Conservation (phyloP, 92 coral and sea anemone species). For the Montipora capitata region DNA sequence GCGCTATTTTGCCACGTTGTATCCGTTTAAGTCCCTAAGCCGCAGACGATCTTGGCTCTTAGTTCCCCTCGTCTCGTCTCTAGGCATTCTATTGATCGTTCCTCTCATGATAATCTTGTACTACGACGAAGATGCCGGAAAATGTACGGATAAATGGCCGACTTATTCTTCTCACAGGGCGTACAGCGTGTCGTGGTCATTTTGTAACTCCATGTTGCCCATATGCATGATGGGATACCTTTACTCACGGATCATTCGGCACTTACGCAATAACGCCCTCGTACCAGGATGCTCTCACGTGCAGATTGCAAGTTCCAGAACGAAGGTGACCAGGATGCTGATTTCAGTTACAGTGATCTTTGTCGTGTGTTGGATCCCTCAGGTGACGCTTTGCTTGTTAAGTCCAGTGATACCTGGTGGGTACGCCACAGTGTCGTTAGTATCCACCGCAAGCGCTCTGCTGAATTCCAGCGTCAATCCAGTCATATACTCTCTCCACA, state of each 20-base stretch:
- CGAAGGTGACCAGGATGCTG: constrained; percentile 43
- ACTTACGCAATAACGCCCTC: constrained; percentile 6
- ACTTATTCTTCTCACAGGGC: neutral
- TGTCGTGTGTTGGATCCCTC: constrained; percentile 29
- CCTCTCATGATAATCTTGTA: neutral
- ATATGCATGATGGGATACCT: constrained; percentile 43
- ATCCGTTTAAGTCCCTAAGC: constrained; percentile 5
- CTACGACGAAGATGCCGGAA: neutral
- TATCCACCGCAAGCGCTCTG: constrained; percentile 16
- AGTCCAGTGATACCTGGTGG: constrained; percentile 26
- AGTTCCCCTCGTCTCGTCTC: neutral
- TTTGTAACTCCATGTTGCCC: constrained; percentile 18
- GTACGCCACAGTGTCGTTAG: neutral
- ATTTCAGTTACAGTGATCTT: constrained; percentile 29
- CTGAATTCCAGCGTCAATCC: constrained; percentile 49
- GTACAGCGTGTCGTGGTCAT: constrained; percentile 8
- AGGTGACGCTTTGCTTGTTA: constrained; percentile 18
- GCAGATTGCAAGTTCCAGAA: neutral
- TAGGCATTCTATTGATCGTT: neutral
- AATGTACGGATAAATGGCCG: constrained; percentile 1
- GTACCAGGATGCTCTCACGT: constrained; percentile 15
- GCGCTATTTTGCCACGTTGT: constrained; percentile 43
- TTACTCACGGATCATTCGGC: constrained; percentile 26
- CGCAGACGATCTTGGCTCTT: constrained; percentile 17
- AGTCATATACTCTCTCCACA: constrained; percentile 41